Evolutionary conservation across 2,888 invertebrate genomes (phyloP).

Genomic region (Eustalomyia histrio): DNA sequence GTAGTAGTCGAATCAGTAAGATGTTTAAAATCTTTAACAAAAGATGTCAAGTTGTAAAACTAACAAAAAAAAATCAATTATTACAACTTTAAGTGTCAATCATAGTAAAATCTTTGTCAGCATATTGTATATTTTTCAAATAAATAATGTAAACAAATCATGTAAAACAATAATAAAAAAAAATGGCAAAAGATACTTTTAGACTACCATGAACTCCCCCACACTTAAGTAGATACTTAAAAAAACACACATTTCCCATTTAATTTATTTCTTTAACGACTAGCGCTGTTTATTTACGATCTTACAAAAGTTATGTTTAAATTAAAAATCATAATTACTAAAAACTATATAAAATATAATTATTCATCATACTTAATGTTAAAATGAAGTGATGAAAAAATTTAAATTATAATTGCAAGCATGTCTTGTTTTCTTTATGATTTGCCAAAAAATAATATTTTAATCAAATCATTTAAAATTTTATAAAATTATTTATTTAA

Average conservation of each 20-base stretch:
- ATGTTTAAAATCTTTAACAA: background rate
- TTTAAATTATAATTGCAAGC: background rate
- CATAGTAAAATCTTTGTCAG: background rate
- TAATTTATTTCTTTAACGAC: conserved; percentile 5
- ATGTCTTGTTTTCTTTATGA: background rate
- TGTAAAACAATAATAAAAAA: background rate
- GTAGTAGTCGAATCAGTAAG: background rate
- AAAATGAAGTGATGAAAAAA: background rate
- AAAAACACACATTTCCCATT: background rate
- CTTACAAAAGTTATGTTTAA: conserved; percentile 12
- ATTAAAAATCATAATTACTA: conserved; percentile 2
- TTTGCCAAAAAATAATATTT: too few relatives aligned
- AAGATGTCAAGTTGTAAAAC: conserved; percentile 17
- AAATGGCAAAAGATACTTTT: background rate
- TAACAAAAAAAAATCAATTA: background rate
- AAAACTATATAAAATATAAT: background rate
- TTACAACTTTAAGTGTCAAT: conserved; percentile 14
- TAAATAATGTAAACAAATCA: background rate
- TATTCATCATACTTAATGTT: conserved; percentile 3
- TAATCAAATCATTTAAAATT: background rate
- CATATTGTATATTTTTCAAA: background rate
- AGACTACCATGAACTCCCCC: conserved; percentile 13
- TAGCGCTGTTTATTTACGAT: conserved; percentile 23
- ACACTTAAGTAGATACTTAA: background rate
- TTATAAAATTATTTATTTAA: conserved; percentile 1